Evolutionary conservation across 2,797 vertebrate genomes (phyloP).

Genomic region (Lutjanus campechanus): DNA sequence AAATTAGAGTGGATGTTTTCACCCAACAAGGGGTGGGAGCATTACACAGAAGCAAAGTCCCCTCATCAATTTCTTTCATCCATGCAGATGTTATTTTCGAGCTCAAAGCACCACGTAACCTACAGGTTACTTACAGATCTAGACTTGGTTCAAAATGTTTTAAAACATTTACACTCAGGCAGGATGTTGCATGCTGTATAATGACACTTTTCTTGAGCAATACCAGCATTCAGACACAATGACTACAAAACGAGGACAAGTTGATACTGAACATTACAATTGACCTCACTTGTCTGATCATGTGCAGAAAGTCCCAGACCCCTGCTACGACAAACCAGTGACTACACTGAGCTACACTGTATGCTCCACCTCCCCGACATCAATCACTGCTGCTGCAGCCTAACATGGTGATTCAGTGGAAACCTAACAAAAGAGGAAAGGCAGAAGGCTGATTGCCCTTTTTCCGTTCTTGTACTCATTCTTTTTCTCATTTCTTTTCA

Average conservation of each 20-base stretch:
- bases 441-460: neutral
- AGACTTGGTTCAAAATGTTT: neutral
- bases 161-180: neutral
- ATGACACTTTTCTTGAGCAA: neutral
- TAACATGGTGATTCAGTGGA: constrained; percentile 20
- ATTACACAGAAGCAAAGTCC: too few species aligned
- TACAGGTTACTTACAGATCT: too few species aligned
- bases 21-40: too few species aligned
- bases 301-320: neutral
- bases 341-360: constrained; percentile 10
- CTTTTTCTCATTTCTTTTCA: constrained; percentile 7
- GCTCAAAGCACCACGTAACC: too few species aligned
- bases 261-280: neutral
- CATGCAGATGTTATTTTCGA: too few species aligned
- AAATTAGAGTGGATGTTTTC: too few species aligned
- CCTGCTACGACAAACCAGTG: constrained; percentile 5
- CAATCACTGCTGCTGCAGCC: constrained; percentile 26
- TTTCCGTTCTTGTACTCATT: neutral
- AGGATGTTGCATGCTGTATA: neutral
- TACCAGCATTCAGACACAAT: neutral
- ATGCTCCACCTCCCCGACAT: neutral
- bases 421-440: constrained; percentile 6
- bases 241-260: neutral
- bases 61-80: too few species aligned
- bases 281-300: neutral